Base-by-base conservation (phyloP, 2,113 vertebrate species). In the Bombycilla garrulus region DNA sequence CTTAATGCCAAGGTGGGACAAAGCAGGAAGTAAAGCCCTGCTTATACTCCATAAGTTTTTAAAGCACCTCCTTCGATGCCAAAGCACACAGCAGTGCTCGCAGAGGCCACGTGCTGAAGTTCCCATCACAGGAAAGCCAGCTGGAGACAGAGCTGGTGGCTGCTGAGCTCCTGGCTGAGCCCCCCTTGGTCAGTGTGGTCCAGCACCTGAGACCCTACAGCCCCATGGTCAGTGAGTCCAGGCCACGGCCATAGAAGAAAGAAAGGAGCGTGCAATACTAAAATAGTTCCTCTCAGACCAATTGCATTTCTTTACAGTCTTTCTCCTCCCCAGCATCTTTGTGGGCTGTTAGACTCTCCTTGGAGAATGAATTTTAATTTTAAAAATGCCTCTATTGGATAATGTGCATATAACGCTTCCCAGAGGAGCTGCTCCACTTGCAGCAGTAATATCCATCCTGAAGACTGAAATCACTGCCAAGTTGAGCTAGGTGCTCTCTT, bases 321-420 rank as follows among this genome's bases (percentile, higher is more conserved):
- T 69, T 87, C 38, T 70, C 14, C 51, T 81, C 54, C n/a, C 13
- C 44, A 33, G 40, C n/a, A 70, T 82, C 66, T 71, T 66, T 47
- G 9, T 80, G 56, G 47, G 84, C 57, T 90, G 42, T 54, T 66
- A 62, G 3, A 73, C 24, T 14, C 5, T 88, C 90, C 54, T 74
- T 10, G 5, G 70, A 73, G 85, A 73, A 91, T 6, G 1, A 60
- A 90, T 94, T 96, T 93, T 80, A 80, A 86, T 86, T 93, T 93
- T 74, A 62, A 90, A 93, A 85, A 51, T 79, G 65, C 40, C 87
- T 92, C 81, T 0, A 0, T 54, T 90, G 93, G 21, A 28, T 92
- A 85, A 92, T 50, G 84, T 61, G 62, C 35, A 0, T 69, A 76
- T 69, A 50, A 87, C 18, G 69, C 48, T 65, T 81, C 81, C 89